Conservation (phyloP, 2,113 vertebrate genomes). For the Chaetura pelagica region DNA sequence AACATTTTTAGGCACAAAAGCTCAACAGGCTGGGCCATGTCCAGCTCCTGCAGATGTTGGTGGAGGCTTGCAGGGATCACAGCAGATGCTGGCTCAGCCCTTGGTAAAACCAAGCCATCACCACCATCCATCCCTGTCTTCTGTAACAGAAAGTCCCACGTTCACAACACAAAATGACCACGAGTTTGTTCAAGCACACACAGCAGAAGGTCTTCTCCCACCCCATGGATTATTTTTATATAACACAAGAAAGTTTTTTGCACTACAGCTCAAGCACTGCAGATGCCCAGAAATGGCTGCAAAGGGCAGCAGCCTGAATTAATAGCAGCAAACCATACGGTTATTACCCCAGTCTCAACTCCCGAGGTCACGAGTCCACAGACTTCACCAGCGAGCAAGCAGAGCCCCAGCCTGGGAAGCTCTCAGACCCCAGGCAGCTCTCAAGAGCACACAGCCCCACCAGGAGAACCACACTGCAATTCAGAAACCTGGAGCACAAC, state of each 20-base stretch:
- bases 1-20: background rate
- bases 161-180: rapidly evolving
- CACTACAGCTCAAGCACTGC: background rate
- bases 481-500: rapidly evolving
- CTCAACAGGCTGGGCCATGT: background rate
- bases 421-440: background rate
- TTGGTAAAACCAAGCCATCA: background rate
- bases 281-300: background rate
- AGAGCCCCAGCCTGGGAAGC: background rate
- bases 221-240: rapidly evolving
- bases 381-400: background rate
- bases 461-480: rapidly evolving
- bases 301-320: background rate
- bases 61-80: background rate
- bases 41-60: background rate
- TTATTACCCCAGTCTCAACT: background rate
- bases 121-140: background rate
- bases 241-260: background rate
- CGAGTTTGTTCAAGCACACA: rapidly evolving
- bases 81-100: background rate
- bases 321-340: rapidly evolving
- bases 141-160: rapidly evolving
- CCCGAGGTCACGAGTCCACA: background rate
- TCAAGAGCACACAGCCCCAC: background rate
- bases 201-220: background rate